phyloP scores from a whole-genome alignment of 1,140 invertebrate species.

The Campoletis sonorensis region DNA sequence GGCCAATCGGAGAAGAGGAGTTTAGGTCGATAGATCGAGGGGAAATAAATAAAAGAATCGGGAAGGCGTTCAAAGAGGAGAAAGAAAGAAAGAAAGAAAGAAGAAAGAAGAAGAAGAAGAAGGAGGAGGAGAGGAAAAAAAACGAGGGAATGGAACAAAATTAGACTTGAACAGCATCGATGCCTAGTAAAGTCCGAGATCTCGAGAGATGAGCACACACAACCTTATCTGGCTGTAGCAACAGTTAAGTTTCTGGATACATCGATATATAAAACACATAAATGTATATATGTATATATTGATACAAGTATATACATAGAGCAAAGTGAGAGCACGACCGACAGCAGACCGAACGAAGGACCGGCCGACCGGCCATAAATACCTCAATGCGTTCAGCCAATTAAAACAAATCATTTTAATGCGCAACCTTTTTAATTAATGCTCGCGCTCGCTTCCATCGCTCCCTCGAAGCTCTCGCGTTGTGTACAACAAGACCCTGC shows the following conservation, averaged over 20 bases:
- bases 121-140: no score
- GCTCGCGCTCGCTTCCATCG: slow-evolving; percentile 70
- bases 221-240: neutral
- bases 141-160: slow-evolving; percentile 10
- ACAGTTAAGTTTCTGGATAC: slow-evolving; percentile 17
- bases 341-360: slow-evolving; percentile 64
- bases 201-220: slow-evolving; percentile 15
- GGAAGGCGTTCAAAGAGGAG: slow-evolving; percentile 34
- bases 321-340: slow-evolving; percentile 57
- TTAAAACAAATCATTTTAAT: slow-evolving; percentile 79
- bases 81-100: slow-evolving; percentile 41
- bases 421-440: slow-evolving; percentile 78
- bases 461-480: slow-evolving; percentile 56
- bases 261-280: neutral
- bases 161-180: slow-evolving; percentile 29
- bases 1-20: slow-evolving; percentile 21
- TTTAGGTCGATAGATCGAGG: slow-evolving; percentile 24
- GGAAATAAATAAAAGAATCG: slow-evolving; percentile 42
- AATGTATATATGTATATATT: neutral
- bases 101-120: no score
- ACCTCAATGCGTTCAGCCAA: slow-evolving; percentile 76
- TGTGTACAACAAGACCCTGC: slow-evolving; percentile 57
- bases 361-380: slow-evolving; percentile 72
- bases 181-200: slow-evolving; percentile 15
- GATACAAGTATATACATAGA: neutral